Evolutionary conservation across 2,113 vertebrate genomes (phyloP).

Genomic region (Neogobius melanostomus): DNA sequence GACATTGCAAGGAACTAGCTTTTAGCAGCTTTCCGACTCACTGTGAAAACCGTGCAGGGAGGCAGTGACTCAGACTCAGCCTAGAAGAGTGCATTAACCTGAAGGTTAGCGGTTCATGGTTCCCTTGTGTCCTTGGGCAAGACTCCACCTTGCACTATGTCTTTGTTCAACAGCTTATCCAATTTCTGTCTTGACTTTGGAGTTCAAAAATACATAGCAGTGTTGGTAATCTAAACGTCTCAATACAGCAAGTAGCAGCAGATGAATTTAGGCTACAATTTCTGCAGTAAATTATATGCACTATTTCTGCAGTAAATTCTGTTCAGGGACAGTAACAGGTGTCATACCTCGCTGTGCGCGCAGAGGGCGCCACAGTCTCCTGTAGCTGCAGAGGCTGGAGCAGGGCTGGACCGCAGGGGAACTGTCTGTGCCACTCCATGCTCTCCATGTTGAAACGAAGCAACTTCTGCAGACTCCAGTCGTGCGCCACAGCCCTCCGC

Average conservation of each 20-base stretch:
- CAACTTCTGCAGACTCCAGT: constrained; percentile 50
- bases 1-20: constrained; percentile 16
- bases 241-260: no score
- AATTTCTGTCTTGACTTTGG: no score
- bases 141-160: no score
- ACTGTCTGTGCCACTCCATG: constrained; percentile 26
- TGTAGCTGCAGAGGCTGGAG: not conserved
- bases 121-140: not conserved
- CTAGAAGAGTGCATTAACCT: no score
- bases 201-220: not conserved
- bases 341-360: constrained; percentile 26
- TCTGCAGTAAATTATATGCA: no score
- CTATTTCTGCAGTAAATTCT: no score
- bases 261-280: no score
- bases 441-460: constrained; percentile 64
- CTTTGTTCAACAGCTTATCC: no score
- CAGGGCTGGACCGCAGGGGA: constrained; percentile 38
- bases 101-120: not conserved
- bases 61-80: not conserved
- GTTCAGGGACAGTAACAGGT: not conserved
- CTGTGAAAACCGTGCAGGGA: not conserved
- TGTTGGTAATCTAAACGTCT: no score
- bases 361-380: constrained; percentile 53
- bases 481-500: constrained; percentile 18
- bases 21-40: not conserved